These are phyloP conservation scores for Turritopsis rubra DNA, from an alignment of 30 jellyfish, hydroid and myxozoan species.

Conservation along the genomic window DNA sequence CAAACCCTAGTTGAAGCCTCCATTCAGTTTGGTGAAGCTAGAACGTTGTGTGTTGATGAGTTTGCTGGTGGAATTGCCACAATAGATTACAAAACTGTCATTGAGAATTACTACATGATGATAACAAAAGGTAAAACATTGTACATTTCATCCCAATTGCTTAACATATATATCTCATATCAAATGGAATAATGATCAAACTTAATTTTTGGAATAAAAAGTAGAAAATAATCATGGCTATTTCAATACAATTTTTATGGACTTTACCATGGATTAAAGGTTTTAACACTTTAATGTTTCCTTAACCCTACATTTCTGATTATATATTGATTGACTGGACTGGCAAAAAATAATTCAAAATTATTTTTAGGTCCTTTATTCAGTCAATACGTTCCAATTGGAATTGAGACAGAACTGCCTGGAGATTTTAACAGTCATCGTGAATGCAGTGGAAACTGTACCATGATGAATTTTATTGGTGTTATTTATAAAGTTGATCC, in stretches of 20 bases:
- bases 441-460: background rate
- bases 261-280: no score
- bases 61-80: background rate
- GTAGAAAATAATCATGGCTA: no score
- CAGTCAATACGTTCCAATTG: background rate
- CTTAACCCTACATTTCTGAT: no score
- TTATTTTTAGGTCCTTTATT: background rate
- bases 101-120: background rate
- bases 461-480: background rate
- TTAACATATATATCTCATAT: no score
- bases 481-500: background rate
- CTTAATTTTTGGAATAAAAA: no score
- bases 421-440: background rate
- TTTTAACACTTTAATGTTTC: no score
- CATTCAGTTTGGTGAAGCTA: background rate
- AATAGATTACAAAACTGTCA: background rate
- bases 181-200: no score
- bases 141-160: no score
- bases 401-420: background rate
- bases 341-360: no score
- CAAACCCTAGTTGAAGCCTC: background rate
- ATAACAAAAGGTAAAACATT: background rate
- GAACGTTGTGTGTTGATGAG: background rate
- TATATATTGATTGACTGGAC: no score
- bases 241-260: no score